Evolutionary conservation across 2,113 vertebrate species (phyloP).

Genomic region (Laticauda laticaudata): DNA sequence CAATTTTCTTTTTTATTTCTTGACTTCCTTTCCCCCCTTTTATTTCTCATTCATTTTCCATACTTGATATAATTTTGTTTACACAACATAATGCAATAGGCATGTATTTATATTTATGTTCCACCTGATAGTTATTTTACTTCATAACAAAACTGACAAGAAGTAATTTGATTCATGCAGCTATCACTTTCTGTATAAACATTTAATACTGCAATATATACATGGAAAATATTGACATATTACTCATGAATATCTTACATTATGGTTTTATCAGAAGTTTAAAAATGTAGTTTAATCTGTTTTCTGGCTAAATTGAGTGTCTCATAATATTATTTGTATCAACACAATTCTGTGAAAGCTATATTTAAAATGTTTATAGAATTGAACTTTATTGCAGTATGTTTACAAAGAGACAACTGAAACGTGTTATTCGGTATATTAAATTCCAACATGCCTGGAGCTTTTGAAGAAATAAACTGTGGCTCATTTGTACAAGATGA

Average conservation of each 20-base stretch:
- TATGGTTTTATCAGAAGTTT: not conserved
- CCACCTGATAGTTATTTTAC: not conserved
- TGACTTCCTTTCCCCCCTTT: not conserved
- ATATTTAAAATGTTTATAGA: not conserved
- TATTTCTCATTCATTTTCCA: not conserved
- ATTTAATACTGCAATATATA: not conserved
- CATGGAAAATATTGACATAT: not conserved
- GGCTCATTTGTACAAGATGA: not conserved
- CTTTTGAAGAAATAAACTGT: not conserved
- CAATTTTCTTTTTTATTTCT: not conserved
- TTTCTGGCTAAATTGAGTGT: not conserved
- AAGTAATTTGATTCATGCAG: not conserved
- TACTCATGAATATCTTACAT: not conserved
- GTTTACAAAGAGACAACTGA: not conserved
- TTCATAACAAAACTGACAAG: not conserved
- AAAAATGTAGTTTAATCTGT: not conserved
- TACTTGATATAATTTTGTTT: not conserved
- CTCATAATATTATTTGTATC: not conserved
- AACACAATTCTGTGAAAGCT: not conserved
- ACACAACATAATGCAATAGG: not conserved
- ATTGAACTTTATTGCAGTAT: not conserved
- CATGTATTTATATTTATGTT: not conserved
- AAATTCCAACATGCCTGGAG: not conserved
- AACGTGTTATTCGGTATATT: not conserved
- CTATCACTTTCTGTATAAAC: not conserved